Evolutionary conservation across 2,888 invertebrate genomes (phyloP), one percentile per base, ranked within the genome.

Genomic region (Laothoe populi): DNA sequence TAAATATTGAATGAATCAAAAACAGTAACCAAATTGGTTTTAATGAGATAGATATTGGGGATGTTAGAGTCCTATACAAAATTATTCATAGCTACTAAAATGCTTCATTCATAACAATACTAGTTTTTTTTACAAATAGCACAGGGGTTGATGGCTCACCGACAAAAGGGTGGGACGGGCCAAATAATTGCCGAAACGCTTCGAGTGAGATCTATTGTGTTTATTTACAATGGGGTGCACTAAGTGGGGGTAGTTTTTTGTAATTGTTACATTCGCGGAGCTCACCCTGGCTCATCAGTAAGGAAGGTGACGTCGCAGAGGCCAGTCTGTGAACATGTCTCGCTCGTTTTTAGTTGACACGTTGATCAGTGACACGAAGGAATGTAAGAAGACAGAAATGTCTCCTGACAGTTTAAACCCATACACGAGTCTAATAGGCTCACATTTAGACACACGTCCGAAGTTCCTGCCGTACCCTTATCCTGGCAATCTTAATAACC

Each of bases 261-360:
- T 92, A 92, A 90, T 90, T 90, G 91, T 91, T 87, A 88, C 89
- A 88, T 78, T 79, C 84, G 79, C 70, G 70, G 78, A 78, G 73
- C 75, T 79, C 83, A 79, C 86, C 86, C 85, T 79, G 73, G 68
- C 69, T 68, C 78, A 81, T 80, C 86, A 92, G 92, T 92, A 71
- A 79, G 72, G 72, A 71, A 75, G 73, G 75, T 74, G 74, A 79
- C 84, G 76, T 74, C 80, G 77, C 60, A 71, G 72, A 68, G 84
- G 70, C 70, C 73, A 71, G 73, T 65, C 58, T 68, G 66, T 61
- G 64, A 94, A 90, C 74, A 97, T 97, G 96, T 97, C 97, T 65
- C 95, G 96, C 71, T 97, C 96, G 69, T 97, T 97, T 79, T 85
- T 96, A 63, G 96, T 97, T 78, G 97, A 97, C 78, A 95, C 97